Base-by-base conservation (phyloP, 2,888 invertebrate genomes). In the Melieria omissa region DNA sequence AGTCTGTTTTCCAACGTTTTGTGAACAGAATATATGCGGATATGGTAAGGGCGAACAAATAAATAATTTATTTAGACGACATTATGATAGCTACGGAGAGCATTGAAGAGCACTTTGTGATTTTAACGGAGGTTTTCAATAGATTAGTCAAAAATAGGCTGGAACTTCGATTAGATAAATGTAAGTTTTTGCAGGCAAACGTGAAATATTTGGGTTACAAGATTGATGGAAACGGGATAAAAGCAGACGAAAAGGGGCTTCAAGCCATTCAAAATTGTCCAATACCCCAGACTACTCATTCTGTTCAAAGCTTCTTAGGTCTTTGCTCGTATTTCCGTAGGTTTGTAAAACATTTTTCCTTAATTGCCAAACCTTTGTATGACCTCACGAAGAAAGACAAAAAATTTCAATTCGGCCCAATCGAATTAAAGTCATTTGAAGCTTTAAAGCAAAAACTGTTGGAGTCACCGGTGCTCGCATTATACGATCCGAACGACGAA, bases 401-500 rank as follows among this genome's bases (percentile, higher is more conserved):
- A n/a, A 54, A 58, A 49, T 77, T 75, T 65, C 29, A 41, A 10
- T 77, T 78, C 61, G 74, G 73, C 4, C 12, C 71, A 76, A 42
- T 44, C 12, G 73, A 76, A 42, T 44, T 74, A 41, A 47, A 75
- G 12, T 46, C 70, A 5, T 77, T 75, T 57, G 67, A 75, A 5
- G 1, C 54, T 1, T 61, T 76, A 9, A 77, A 74, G 44, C 9
- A 49, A 0, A 76, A 74, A 41, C 14, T 74, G 49, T 9, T 73
- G 5, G 54, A 71, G 8, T 46, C 74, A 7, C 75, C 74, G 9
- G 49, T 74, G 9, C 52, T 75, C 9, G 72, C 73, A 4, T 12
- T 76, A 3, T 86, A 81, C 68, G 77, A 80, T 46, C 81, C 82
- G 0, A 63, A 70, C 6, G 70, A 76, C 14, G 79, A 81, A 61